Percentiles rank a stretch among this genome's conserved stretches.
phyloP scores from a whole-genome alignment of 2,888 invertebrate species.

The Polydrusus cervinus region DNA sequence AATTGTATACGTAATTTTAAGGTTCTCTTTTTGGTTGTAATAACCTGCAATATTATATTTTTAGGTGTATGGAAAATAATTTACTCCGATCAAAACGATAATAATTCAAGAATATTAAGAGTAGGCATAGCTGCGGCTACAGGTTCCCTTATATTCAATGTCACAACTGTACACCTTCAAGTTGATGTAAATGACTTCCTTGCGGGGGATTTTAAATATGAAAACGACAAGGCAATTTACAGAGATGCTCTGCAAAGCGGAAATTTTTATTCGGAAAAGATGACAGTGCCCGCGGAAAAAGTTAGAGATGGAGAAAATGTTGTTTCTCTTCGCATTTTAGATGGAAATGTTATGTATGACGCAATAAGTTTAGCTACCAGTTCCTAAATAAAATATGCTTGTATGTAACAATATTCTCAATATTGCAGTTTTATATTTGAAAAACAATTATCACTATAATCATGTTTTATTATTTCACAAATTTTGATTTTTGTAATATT shows the following conservation, averaged over 20 bases:
- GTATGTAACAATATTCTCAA: neutral
- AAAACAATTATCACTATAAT: too few relatives aligned
- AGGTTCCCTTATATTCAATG: slow-evolving; percentile 28
- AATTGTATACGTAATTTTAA: too few relatives aligned
- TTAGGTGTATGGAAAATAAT: slow-evolving; percentile 32
- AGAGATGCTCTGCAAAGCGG: slow-evolving; percentile 31
- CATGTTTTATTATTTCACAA: too few relatives aligned
- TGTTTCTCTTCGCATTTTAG: slow-evolving; percentile 22
- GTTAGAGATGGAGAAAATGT: slow-evolving; percentile 17
- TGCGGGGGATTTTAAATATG: slow-evolving; percentile 30
- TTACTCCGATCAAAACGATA: slow-evolving; percentile 16
- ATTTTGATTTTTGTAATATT: too few relatives aligned
- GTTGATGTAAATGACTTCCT: slow-evolving; percentile 19
- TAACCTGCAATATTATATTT: neutral
- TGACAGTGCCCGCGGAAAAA: slow-evolving; percentile 13
- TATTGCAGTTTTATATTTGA: too few relatives aligned
- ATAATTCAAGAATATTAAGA: slow-evolving; percentile 16
- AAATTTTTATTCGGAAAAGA: slow-evolving; percentile 23
- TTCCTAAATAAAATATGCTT: slow-evolving; percentile 3
- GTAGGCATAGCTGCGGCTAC: slow-evolving; percentile 21
- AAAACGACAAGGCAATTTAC: slow-evolving; percentile 35
- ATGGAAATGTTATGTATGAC: slow-evolving; percentile 31
- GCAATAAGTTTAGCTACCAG: slow-evolving; percentile 13
- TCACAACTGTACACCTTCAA: slow-evolving; percentile 23
- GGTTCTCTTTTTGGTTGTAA: too few relatives aligned